Evolutionary conservation across 2,113 vertebrate genomes (phyloP).

Genomic region (Tachuris rubrigastra): DNA sequence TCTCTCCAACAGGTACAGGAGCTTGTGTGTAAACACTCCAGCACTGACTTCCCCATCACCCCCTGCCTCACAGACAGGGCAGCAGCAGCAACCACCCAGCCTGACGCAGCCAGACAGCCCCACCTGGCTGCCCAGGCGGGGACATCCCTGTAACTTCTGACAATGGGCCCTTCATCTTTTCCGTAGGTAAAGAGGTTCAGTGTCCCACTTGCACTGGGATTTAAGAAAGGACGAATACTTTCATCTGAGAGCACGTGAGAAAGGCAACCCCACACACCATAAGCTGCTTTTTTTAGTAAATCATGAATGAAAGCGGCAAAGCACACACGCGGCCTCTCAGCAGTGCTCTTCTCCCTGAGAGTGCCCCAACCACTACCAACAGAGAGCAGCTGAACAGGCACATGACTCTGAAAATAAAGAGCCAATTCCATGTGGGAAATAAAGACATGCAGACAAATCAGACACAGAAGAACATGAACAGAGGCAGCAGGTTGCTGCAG

Average conservation of each 20-base stretch:
- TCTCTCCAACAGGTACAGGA: background rate
- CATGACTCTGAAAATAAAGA: background rate
- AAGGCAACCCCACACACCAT: background rate
- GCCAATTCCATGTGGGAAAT: background rate
- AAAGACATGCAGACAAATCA: background rate
- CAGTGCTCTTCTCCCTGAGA: background rate
- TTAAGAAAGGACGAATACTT: background rate
- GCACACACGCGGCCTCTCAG: accelerated
- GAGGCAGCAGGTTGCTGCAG: background rate
- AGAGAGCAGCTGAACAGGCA: background rate
- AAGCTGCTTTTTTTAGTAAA: background rate
- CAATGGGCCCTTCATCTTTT: background rate
- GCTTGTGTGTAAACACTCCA: background rate
- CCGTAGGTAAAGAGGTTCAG: background rate
- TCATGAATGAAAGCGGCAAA: background rate
- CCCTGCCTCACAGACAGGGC: accelerated
- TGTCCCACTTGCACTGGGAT: background rate
- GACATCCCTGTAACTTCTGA: background rate
- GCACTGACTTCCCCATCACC: background rate
- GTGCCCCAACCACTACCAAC: background rate
- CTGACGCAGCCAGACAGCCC: background rate
- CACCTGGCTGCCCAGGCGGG: background rate
- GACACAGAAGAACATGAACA: background rate
- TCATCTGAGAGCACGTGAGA: accelerated
- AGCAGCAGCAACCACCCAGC: background rate